Percentiles rank a stretch among this genome's conserved stretches.
Evolutionary conservation across 1,140 invertebrate species (phyloP).

Genomic region (Phymorhynchus buccinoides): DNA sequence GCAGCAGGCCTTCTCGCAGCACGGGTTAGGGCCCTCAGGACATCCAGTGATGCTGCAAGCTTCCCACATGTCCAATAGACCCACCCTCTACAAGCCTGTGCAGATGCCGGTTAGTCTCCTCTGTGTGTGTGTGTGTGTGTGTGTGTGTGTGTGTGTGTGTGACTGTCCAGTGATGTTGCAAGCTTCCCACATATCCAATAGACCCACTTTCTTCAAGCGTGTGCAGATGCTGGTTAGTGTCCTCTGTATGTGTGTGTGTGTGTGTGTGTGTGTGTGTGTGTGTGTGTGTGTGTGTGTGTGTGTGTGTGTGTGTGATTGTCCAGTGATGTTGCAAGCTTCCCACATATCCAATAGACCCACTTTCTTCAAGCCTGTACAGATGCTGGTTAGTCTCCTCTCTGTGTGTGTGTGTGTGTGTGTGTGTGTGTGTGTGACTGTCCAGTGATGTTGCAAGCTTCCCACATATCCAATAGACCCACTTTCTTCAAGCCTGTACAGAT

Average conservation of each 20-base stretch:
- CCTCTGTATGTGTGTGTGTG: too few relatives aligned
- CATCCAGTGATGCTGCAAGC: conserved; percentile 56
- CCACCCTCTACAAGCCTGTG: conserved; percentile 59
- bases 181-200: too few relatives aligned
- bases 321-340: too few relatives aligned
- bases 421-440: conserved; percentile 12
- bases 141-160: not conserved
- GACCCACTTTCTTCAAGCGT: too few relatives aligned
- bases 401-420: too few relatives aligned
- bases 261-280: too few relatives aligned
- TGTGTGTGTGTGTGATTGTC: too few relatives aligned
- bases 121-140: not conserved
- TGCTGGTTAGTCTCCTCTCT: too few relatives aligned
- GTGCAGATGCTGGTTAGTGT: too few relatives aligned
- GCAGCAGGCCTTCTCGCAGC: conserved; percentile 40
- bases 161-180: not conserved
- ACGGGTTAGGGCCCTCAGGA: conserved; percentile 57
- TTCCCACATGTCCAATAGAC: conserved; percentile 50
- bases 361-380: too few relatives aligned
- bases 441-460: conserved; percentile 43
- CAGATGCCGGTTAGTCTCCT: conserved; percentile 11
- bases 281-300: too few relatives aligned
- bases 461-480: conserved; percentile 52
- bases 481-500: conserved; percentile 54
- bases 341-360: too few relatives aligned